A percentile compares a stretch with the other conserved stretches of the same genome.
Evolutionary conservation across 2,888 invertebrate species (phyloP).

Genomic region (Pilophorus perplexus): DNA sequence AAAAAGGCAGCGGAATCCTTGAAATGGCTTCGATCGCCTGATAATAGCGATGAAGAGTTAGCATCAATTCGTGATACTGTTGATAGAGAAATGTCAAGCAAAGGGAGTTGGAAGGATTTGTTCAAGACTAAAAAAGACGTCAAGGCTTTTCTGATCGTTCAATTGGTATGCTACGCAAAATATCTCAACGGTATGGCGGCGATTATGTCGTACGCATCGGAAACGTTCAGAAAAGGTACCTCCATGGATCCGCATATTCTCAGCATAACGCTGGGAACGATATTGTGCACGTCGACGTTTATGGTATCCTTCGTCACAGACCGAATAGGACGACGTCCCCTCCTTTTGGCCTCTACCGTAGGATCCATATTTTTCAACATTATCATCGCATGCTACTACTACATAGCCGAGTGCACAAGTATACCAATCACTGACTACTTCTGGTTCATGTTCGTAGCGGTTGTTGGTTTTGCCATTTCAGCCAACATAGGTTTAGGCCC

Average conservation of each 20-base stretch:
- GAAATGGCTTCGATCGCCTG: slow-evolving; percentile 41
- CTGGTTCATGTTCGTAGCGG: slow-evolving; percentile 43
- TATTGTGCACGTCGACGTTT: slow-evolving; percentile 42
- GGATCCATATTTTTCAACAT: slow-evolving; percentile 43
- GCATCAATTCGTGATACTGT: slow-evolving; percentile 33
- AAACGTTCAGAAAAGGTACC: slow-evolving; percentile 44
- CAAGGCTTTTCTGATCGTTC: slow-evolving; percentile 45
- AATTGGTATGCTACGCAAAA: slow-evolving; percentile 44
- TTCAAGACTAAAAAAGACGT: slow-evolving; percentile 43
- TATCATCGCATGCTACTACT: slow-evolving; percentile 41
- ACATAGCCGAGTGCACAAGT: slow-evolving; percentile 39
- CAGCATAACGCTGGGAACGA: slow-evolving; percentile 45
- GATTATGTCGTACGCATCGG: slow-evolving; percentile 43
- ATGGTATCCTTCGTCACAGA: slow-evolving; percentile 45
- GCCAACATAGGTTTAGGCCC: slow-evolving; percentile 46
- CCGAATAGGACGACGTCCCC: slow-evolving; percentile 44
- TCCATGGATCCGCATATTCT: slow-evolving; percentile 27
- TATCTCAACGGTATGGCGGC: slow-evolving; percentile 45
- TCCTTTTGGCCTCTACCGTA: slow-evolving; percentile 44
- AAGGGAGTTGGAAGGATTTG: slow-evolving; percentile 40
- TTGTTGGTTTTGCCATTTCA: slow-evolving; percentile 44
- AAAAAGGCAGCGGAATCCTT: slow-evolving; percentile 53
- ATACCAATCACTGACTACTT: slow-evolving; percentile 35
- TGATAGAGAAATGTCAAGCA: slow-evolving; percentile 34
- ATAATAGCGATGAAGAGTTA: slow-evolving; percentile 42